A percentile compares a stretch with the other conserved stretches of the same genome.
Evolutionary conservation across 1,140 invertebrate species (phyloP).

Genomic region (Gerris buenoi): DNA sequence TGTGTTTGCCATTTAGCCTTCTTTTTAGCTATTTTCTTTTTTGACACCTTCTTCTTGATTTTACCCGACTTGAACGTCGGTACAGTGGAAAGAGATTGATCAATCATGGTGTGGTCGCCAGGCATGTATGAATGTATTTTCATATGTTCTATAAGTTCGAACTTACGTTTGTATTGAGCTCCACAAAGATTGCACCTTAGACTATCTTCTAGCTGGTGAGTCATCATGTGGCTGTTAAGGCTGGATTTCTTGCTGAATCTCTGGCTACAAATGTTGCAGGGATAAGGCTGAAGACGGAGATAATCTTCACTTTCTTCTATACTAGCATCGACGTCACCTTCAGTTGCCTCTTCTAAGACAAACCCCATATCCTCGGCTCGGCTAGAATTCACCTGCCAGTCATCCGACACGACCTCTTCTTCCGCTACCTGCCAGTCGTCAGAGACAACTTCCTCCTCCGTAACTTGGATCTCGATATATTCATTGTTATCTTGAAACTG

Average conservation of each 20-base stretch:
- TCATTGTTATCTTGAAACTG: constrained; percentile 8
- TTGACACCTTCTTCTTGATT: neutral
- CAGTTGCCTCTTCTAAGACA: neutral
- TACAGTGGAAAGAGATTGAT: neutral
- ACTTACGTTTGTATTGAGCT: constrained; percentile 54
- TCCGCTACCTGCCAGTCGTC: constrained; percentile 15
- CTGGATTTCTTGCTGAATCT: constrained; percentile 66
- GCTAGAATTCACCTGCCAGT: neutral
- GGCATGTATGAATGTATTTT: constrained; percentile 64
- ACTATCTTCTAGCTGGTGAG: constrained; percentile 61
- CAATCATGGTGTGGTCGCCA: constrained; percentile 26
- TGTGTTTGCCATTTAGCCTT: neutral
- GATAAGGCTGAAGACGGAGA: constrained; percentile 60
- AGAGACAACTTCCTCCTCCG: constrained; percentile 23
- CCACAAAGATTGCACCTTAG: constrained; percentile 64
- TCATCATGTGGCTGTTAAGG: constrained; percentile 68
- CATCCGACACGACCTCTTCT: constrained; percentile 1
- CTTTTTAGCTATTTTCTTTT: neutral
- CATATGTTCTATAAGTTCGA: constrained; percentile 62
- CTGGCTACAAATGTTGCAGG: constrained; percentile 67
- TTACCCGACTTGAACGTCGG: neutral
- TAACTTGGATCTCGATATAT: constrained; percentile 24
- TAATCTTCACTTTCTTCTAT: constrained; percentile 65
- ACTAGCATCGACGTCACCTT: neutral
- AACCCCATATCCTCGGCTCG: constrained; percentile 4